Conservation (phyloP, 1,140 invertebrate genomes). For the Oncopeltus fasciatus region DNA sequence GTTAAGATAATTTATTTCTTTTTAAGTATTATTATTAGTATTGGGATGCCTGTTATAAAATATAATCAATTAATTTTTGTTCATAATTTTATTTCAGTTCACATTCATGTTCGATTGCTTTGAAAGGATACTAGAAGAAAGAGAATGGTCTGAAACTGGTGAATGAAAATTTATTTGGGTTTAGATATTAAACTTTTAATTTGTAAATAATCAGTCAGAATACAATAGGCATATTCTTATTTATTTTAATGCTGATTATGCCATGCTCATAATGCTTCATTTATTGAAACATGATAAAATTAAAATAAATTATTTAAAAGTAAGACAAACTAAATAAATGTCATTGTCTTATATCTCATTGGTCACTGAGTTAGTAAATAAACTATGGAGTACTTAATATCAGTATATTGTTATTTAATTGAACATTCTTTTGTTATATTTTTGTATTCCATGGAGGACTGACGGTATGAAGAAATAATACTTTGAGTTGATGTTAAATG, state of each 20-base stretch:
- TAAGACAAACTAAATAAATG: too few relatives aligned
- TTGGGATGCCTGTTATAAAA: too few relatives aligned
- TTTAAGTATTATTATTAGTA: too few relatives aligned
- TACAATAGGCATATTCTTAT: background rate
- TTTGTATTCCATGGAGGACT: background rate
- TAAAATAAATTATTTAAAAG: too few relatives aligned
- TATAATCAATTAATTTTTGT: slow-evolving; percentile 17
- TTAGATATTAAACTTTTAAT: background rate
- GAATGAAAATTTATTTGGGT: slow-evolving; percentile 30
- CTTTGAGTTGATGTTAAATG: background rate
- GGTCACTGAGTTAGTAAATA: background rate
- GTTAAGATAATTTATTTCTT: too few relatives aligned
- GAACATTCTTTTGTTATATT: background rate
- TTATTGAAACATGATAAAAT: background rate
- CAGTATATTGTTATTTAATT: background rate
- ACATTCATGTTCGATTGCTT: slow-evolving; percentile 87
- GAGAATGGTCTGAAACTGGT: slow-evolving; percentile 60
- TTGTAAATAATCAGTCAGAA: background rate
- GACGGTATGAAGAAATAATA: background rate
- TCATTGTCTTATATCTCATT: too few relatives aligned
- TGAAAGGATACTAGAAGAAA: slow-evolving; percentile 82
- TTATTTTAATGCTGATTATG: background rate
- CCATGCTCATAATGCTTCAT: background rate
- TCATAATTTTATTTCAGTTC: slow-evolving; percentile 50
- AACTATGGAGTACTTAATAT: background rate